Evolutionary conservation across 2,113 vertebrate genomes (phyloP).

Genomic region (Probosciger aterrimus): DNA sequence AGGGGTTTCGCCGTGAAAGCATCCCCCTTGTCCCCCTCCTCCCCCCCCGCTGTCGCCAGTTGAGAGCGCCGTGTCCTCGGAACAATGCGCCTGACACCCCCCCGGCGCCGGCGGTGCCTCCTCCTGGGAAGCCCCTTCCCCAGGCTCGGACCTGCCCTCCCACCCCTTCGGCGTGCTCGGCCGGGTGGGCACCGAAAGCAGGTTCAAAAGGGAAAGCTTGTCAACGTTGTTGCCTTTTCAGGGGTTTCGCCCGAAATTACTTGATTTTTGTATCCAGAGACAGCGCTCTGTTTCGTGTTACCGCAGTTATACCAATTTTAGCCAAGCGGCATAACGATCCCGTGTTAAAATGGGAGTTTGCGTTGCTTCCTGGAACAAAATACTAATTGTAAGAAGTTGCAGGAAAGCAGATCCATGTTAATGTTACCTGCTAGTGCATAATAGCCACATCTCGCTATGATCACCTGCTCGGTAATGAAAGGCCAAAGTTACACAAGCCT

Average conservation of each 20-base stretch:
- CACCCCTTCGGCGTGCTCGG: background rate
- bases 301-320: background rate
- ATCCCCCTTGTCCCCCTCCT: fast-evolving
- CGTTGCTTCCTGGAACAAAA: background rate
- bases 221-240: background rate
- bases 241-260: background rate
- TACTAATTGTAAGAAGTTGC: background rate
- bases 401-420: background rate
- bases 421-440: background rate
- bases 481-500: background rate
- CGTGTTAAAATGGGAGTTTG: background rate
- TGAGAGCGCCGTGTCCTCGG: background rate
- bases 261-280: background rate
- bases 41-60: too few relatives aligned
- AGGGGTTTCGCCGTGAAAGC: background rate
- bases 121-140: background rate
- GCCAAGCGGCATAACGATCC: background rate
- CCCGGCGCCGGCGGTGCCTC: background rate
- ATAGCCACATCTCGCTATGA: fast-evolving
- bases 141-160: background rate
- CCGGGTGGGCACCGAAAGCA: background rate
- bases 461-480: background rate
- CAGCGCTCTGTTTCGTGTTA: background rate
- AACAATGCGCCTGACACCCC: conserved; percentile 37
- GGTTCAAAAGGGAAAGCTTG: background rate